phyloP scores from a whole-genome alignment of 2,888 invertebrate species.

The Panopea generosa region DNA sequence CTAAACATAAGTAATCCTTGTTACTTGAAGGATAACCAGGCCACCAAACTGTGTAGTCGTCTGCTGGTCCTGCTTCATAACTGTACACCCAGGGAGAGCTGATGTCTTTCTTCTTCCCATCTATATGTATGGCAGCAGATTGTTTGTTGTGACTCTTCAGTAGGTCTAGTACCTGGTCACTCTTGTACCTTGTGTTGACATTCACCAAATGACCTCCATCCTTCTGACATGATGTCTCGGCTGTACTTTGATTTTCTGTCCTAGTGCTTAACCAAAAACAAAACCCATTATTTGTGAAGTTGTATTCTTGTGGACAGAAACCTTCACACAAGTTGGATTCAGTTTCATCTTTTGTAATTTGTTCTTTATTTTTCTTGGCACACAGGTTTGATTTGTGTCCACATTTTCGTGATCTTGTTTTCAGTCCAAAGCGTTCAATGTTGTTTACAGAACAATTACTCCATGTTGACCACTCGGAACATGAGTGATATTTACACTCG shows the following conservation, averaged over 20 bases:
- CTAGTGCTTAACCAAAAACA: constrained; percentile 8
- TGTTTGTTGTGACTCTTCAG: neutral
- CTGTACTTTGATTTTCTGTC: neutral
- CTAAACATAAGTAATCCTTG: neutral
- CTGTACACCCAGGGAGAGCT: constrained; percentile 13
- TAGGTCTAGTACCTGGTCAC: neutral
- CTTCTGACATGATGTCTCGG: constrained; percentile 4
- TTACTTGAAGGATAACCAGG: neutral
- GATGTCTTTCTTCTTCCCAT: constrained; percentile 14
- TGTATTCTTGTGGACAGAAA: constrained; percentile 7
- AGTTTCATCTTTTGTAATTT: neutral
- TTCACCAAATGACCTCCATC: constrained; percentile 23
- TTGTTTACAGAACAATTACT: neutral
- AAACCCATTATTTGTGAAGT: constrained; percentile 13
- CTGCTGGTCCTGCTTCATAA: neutral
- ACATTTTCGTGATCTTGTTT: constrained; percentile 1
- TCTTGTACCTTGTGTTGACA: constrained; percentile 9
- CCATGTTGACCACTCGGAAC: constrained; percentile 5
- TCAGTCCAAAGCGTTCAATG: neutral
- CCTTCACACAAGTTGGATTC: constrained; percentile 21
- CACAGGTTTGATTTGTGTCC: neutral
- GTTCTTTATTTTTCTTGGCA: neutral
- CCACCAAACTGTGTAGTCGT: neutral
- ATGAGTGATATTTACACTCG: neutral
- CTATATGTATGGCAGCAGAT: neutral